A percentile compares a stretch with the other conserved stretches of the same genome.
Evolutionary conservation across 2,113 vertebrate species (phyloP).

Genomic region (Coreoperca whiteheadi): DNA sequence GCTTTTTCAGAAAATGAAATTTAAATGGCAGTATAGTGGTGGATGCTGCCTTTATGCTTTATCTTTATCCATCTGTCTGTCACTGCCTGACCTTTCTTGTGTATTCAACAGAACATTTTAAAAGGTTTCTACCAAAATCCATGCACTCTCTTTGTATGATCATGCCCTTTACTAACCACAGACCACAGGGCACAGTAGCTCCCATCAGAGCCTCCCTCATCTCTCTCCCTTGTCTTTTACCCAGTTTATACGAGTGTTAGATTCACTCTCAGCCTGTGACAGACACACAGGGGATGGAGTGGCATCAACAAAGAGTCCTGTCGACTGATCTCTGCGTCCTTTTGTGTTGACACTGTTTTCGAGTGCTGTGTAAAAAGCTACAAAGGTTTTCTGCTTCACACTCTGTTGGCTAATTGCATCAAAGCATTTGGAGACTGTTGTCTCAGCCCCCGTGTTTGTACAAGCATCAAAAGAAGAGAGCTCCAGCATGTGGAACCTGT

Average conservation of each 20-base stretch:
- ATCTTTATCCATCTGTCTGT: slow-evolving; percentile 65
- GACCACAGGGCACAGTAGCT: slow-evolving; percentile 39
- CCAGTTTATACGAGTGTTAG: slow-evolving; percentile 40
- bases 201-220: slow-evolving; percentile 49
- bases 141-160: slow-evolving; percentile 62
- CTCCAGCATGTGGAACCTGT: slow-evolving; percentile 52
- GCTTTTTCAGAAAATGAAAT: slow-evolving; percentile 31
- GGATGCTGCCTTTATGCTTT: slow-evolving; percentile 51
- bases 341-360: slow-evolving; percentile 73
- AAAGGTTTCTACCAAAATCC: slow-evolving; percentile 60
- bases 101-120: slow-evolving; percentile 65
- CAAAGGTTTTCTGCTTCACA: slow-evolving; percentile 82
- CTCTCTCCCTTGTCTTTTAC: slow-evolving; percentile 31
- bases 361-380: slow-evolving; percentile 65
- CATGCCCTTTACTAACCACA: slow-evolving; percentile 58
- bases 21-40: slow-evolving; percentile 36
- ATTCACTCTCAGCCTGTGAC: slow-evolving; percentile 49
- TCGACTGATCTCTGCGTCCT: slow-evolving; percentile 68
- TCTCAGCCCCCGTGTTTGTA: slow-evolving; percentile 69
- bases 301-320: slow-evolving; percentile 66
- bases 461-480: slow-evolving; percentile 74
- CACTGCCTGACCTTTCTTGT: slow-evolving; percentile 72
- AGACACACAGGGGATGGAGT: slow-evolving; percentile 59
- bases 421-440: slow-evolving; percentile 74
- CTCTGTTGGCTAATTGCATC: slow-evolving; percentile 82